Conservation (phyloP, 2,113 vertebrate genomes). For the Gadus macrocephalus region DNA sequence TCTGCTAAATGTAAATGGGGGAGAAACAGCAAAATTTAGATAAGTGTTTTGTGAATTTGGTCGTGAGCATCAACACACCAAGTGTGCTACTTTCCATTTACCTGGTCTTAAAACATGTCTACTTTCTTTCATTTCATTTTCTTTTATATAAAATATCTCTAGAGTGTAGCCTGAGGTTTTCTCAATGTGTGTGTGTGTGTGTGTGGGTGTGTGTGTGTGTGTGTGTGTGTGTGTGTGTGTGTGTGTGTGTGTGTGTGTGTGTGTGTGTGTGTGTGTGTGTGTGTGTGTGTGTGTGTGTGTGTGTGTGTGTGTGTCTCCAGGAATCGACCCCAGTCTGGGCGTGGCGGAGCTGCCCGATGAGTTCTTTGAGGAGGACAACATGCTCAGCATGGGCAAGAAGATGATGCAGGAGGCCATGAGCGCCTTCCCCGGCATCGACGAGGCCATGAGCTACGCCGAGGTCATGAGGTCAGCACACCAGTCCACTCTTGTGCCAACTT, state of each 20-base stretch:
- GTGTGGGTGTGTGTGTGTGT: too few species aligned
- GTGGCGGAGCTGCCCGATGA: slow-evolving; percentile 92
- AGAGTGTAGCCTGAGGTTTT: not conserved
- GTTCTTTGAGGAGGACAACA: slow-evolving; percentile 95
- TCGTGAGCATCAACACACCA: too few species aligned
- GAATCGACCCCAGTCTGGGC: slow-evolving; percentile 94
- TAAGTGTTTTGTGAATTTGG: too few species aligned
- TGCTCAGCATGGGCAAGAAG: slow-evolving; percentile 97
- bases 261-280: not conserved
- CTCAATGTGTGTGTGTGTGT: not conserved
- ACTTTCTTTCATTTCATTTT: too few species aligned
- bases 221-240: not conserved
- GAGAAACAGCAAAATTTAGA: too few species aligned
- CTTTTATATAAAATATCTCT: not conserved
- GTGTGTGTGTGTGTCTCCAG: slow-evolving; percentile 48
- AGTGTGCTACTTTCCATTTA: too few species aligned
- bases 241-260: not conserved
- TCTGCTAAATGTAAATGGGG: too few species aligned
- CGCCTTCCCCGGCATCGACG: slow-evolving; percentile 91
- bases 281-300: not conserved
- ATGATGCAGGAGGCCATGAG: slow-evolving; percentile 99
- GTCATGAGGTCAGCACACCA: slow-evolving; percentile 86
- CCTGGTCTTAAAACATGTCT: too few species aligned
- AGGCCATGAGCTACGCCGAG: slow-evolving; percentile 95
- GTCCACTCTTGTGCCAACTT: too few species aligned